These are phyloP conservation scores for Azorinus chamasolen DNA, from an alignment of 2,888 invertebrate species.

Conservation along the genomic window DNA sequence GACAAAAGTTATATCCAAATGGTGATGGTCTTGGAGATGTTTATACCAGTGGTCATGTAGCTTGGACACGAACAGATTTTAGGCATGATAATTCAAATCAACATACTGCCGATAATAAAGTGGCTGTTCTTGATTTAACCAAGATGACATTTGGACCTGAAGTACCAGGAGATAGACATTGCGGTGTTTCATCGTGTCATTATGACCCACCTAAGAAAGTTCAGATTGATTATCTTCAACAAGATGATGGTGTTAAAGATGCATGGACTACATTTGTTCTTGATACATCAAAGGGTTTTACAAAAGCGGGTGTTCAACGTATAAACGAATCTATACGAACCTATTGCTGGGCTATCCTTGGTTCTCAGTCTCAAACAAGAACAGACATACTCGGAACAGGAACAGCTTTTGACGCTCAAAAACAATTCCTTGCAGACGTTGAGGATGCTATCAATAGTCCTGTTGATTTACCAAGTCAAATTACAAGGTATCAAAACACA, in stretches of 20 bases:
- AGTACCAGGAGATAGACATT: constrained; percentile 10
- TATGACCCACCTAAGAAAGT: constrained; percentile 11
- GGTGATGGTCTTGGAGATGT: constrained; percentile 16
- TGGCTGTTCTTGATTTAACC: constrained; percentile 6
- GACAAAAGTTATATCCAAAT: constrained; percentile 11
- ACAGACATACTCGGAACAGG: constrained; percentile 29
- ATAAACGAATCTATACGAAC: constrained; percentile 29
- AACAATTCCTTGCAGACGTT: constrained; percentile 21
- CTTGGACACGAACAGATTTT: constrained; percentile 11
- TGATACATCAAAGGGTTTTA: constrained; percentile 19
- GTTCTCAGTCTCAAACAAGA: constrained; percentile 30
- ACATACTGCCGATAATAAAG: constrained; percentile 4
- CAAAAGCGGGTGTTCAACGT: constrained; percentile 25
- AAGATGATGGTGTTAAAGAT: not conserved
- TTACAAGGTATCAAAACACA: constrained; percentile 22
- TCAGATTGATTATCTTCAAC: constrained; percentile 13
- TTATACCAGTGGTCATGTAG: constrained; percentile 7
- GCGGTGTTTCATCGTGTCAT: constrained; percentile 11
- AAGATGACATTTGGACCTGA: constrained; percentile 27
- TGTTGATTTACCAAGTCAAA: constrained; percentile 39
- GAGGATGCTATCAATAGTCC: constrained; percentile 28
- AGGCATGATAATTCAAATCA: constrained; percentile 4
- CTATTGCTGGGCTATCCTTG: constrained; percentile 17
- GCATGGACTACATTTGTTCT: constrained; percentile 25
- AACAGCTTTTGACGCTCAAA: constrained; percentile 23